A percentile compares a stretch with the other conserved stretches of the same genome.
Evolutionary conservation across 2,888 invertebrate genomes (phyloP).

Genomic region (Escarpia spicata): DNA sequence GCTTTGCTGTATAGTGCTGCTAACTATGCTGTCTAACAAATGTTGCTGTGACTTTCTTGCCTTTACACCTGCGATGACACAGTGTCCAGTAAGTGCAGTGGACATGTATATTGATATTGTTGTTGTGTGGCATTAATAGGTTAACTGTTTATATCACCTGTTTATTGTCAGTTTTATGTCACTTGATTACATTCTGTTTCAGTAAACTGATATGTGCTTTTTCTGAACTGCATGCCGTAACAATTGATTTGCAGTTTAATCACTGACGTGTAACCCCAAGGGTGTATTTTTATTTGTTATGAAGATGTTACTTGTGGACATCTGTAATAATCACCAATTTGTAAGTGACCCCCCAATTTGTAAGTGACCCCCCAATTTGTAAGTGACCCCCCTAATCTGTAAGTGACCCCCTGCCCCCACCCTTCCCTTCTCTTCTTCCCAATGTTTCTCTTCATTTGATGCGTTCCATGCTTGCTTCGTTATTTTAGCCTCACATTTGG

Average conservation of each 20-base stretch:
- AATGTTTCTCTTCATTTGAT: not conserved
- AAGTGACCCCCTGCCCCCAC: not conserved
- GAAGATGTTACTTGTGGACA: not conserved
- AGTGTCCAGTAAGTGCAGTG: not conserved
- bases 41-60: not conserved
- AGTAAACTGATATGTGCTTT: not conserved
- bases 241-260: not conserved
- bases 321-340: not conserved
- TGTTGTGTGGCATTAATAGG: not conserved
- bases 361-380: not conserved
- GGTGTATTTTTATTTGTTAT: not conserved
- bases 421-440: not conserved
- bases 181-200: not conserved
- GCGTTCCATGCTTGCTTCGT: not conserved
- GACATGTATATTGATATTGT: not conserved
- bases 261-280: not conserved
- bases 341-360: too few species aligned
- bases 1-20: not conserved
- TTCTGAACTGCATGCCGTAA: not conserved
- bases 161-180: not conserved
- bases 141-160: not conserved
- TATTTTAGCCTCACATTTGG: not conserved
- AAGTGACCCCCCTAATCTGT: not conserved
- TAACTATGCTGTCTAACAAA: constrained; percentile 6
- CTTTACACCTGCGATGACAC: not conserved